A percentile compares a stretch with the other conserved stretches of the same genome.
phyloP scores from a whole-genome alignment of 2,797 vertebrate genomes.

The Sarcophilus harrisii region DNA sequence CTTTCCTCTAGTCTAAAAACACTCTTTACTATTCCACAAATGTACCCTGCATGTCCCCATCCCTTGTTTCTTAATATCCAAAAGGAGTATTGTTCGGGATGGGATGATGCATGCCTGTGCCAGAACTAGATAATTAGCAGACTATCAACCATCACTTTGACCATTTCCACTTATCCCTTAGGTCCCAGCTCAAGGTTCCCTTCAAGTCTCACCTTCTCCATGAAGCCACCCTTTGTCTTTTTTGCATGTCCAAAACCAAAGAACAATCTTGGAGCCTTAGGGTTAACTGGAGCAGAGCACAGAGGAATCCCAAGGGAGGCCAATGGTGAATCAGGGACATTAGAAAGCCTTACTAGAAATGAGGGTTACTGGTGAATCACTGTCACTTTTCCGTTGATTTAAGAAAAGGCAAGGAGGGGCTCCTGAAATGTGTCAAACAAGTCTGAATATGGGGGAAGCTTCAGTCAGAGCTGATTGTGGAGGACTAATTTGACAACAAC shows the following conservation, averaged over 20 bases:
- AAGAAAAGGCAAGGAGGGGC: neutral
- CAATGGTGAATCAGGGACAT: neutral
- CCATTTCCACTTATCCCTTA: neutral
- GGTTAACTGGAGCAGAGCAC: neutral
- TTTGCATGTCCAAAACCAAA: neutral
- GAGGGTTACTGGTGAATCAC: neutral
- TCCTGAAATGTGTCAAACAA: neutral
- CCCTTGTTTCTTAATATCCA: neutral
- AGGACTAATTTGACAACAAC: neutral
- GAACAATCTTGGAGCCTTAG: neutral
- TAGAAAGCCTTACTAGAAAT: neutral
- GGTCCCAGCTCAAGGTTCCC: neutral
- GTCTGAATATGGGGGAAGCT: neutral
- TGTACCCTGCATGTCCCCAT: neutral
- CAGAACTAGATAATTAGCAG: neutral
- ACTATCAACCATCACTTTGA: neutral
- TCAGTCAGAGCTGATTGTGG: neutral
- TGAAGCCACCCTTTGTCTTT: neutral
- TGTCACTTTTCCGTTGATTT: neutral
- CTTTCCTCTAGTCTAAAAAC: neutral
- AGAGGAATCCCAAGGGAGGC: neutral
- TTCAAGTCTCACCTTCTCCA: neutral
- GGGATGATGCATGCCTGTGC: neutral
- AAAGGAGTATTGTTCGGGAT: neutral
- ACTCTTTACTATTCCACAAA: neutral